phyloP scores from a whole-genome alignment of 1,140 invertebrate genomes.

The Cyrtorhinus lividipennis region DNA sequence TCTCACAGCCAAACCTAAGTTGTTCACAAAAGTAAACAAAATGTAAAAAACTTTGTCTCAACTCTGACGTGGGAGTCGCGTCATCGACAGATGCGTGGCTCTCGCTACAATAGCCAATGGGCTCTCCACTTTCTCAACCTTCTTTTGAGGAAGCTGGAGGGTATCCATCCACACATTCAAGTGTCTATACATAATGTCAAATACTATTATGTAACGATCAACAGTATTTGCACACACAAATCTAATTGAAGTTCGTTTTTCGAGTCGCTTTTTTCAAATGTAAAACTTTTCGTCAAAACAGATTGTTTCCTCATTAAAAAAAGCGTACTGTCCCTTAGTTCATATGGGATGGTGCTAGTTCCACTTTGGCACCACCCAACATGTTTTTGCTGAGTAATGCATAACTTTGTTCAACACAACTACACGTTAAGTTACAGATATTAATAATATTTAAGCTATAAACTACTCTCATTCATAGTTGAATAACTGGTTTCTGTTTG shows the following conservation, averaged over 20 bases:
- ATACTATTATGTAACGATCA: conserved; percentile 25
- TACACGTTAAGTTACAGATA: conserved; percentile 19
- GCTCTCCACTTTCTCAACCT: background rate
- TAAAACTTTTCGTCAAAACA: conserved; percentile 3
- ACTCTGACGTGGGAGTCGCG: background rate
- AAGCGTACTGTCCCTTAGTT: background rate
- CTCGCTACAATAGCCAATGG: background rate
- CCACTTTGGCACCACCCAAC: background rate
- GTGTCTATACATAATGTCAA: conserved; percentile 24
- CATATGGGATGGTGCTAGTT: background rate
- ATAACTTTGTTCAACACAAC: conserved; percentile 8
- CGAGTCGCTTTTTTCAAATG: background rate
- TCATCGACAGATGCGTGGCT: background rate
- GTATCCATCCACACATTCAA: conserved; percentile 9
- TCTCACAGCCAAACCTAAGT: background rate
- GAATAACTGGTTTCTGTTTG: conserved; percentile 13
- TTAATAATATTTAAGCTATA: conserved; percentile 15
- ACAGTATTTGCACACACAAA: conserved; percentile 19
- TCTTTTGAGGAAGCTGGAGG: background rate
- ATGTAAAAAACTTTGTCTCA: background rate
- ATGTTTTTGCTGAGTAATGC: background rate
- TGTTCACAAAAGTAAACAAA: background rate
- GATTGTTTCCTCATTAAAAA: background rate
- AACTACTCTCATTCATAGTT: conserved; percentile 12
- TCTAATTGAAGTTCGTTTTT: too few species aligned